Evolutionary conservation across 53 echinoderm and acorn worm species (phyloP).

Genomic region (Temnopleurus reevesii): DNA sequence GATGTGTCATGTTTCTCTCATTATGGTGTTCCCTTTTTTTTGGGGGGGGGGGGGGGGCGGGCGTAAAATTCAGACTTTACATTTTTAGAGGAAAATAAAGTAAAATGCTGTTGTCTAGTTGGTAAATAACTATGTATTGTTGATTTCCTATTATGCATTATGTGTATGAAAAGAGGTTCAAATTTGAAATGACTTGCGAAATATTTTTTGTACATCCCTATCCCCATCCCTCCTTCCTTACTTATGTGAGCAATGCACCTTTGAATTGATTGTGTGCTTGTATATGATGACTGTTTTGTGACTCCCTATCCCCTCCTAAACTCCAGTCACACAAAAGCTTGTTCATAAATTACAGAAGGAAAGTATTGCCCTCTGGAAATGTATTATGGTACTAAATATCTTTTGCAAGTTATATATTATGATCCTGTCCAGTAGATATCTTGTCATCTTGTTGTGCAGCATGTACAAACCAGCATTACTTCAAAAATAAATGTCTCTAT

Average conservation of each 20-base stretch:
- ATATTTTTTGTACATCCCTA: slow-evolving; percentile 9
- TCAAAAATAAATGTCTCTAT: slow-evolving; percentile 7
- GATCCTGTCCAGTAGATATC: neutral
- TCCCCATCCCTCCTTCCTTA: neutral
- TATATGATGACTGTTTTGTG: neutral
- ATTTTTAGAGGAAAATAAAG: neutral
- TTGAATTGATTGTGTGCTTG: slow-evolving; percentile 9
- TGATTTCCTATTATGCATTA: neutral
- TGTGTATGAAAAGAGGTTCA: neutral
- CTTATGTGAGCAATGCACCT: neutral
- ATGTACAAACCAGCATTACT: slow-evolving; percentile 45
- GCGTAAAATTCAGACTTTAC: neutral
- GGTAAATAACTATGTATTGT: neutral
- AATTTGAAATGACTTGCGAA: neutral
- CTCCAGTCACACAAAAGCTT: neutral
- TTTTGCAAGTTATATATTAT: neutral
- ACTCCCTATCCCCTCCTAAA: neutral
- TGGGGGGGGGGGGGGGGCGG: too few relatives aligned
- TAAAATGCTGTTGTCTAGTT: neutral
- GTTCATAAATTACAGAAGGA: neutral
- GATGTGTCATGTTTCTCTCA: slow-evolving; percentile 8
- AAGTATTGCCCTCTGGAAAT: neutral
- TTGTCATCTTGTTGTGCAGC: slow-evolving; percentile 14
- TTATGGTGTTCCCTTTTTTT: neutral
- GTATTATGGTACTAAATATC: slow-evolving; percentile 18